Conservation (phyloP, 2,113 vertebrate species). For the Hucho hucho region DNA sequence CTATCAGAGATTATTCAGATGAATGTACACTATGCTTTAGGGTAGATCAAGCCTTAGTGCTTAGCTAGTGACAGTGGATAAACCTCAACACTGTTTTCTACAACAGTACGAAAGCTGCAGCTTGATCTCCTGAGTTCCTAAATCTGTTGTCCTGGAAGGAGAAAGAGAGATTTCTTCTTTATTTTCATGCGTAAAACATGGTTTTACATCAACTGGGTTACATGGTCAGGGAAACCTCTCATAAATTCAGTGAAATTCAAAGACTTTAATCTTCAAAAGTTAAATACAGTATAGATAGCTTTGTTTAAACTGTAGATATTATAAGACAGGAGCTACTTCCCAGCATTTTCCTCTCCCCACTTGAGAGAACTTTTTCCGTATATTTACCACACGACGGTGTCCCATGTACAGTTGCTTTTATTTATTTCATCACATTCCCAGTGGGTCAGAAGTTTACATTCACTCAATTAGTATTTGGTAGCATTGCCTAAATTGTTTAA, state of each 20-base stretch:
- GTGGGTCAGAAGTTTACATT: too few species aligned
- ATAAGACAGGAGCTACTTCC: neutral
- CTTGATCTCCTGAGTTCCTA: neutral
- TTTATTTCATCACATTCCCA: too few species aligned
- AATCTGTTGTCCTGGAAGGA: neutral
- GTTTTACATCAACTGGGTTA: neutral
- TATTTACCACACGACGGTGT: neutral
- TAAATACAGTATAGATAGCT: too few species aligned
- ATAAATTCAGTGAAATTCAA: neutral
- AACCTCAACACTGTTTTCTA: constrained; percentile 21
- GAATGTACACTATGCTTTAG: constrained; percentile 27
- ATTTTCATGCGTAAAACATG: neutral
- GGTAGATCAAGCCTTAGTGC: constrained; percentile 28
- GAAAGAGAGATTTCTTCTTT: too few species aligned
- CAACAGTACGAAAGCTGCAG: neutral
- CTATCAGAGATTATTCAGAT: constrained; percentile 46
- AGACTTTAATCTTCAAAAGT: neutral
- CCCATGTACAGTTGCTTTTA: too few species aligned
- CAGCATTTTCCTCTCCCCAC: neutral
- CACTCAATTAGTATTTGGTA: too few species aligned
- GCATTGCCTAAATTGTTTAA: too few species aligned
- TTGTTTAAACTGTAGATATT: neutral
- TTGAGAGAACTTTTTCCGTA: neutral
- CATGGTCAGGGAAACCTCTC: neutral
- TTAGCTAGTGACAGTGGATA: constrained; percentile 15